Conservation (phyloP, 2,797 vertebrate species). For the Paedocypris micromegethes region DNA sequence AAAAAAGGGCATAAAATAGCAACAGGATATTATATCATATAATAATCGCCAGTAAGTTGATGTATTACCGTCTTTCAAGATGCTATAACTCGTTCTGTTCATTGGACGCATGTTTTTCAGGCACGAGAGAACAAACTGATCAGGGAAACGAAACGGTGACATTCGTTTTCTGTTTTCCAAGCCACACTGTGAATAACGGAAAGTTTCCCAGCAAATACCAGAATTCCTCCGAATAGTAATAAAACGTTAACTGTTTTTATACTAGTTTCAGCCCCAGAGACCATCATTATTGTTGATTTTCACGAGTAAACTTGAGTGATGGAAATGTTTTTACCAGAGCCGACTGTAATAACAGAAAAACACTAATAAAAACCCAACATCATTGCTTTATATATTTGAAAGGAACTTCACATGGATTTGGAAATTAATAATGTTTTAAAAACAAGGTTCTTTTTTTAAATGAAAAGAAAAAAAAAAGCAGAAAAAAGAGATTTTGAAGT, state of each 20-base stretch:
- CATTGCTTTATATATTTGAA: constrained; percentile 24
- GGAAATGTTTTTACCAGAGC: constrained; percentile 37
- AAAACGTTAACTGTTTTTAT: constrained; percentile 41
- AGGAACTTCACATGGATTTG: constrained; percentile 9
- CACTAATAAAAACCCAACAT: constrained; percentile 16
- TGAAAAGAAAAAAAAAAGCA: no score
- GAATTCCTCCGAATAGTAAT: constrained; percentile 46
- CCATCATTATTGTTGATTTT: constrained; percentile 41
- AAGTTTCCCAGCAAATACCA: constrained; percentile 32
- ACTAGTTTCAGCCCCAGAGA: constrained; percentile 27
- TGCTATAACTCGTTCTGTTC: constrained; percentile 48
- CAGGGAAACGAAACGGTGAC: constrained; percentile 22
- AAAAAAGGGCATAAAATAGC: constrained; percentile 51
- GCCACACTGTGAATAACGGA: constrained; percentile 26
- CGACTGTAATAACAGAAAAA: constrained; percentile 24
- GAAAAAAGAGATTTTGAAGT: no score
- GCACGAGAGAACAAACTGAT: constrained; percentile 4
- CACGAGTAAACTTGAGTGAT: constrained; percentile 39
- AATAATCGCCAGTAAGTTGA: constrained; percentile 53
- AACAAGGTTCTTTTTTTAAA: no score
- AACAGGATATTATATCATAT: constrained; percentile 62
- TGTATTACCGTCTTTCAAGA: constrained; percentile 45
- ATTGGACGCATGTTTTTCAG: constrained; percentile 39
- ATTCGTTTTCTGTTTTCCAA: constrained; percentile 36
- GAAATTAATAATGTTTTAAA: not conserved